Percentiles rank a stretch among this genome's conserved stretches.
These are phyloP conservation scores for Rhabdornis inornatus DNA, from an alignment of 2,113 vertebrate genomes.

Conservation along the genomic window DNA sequence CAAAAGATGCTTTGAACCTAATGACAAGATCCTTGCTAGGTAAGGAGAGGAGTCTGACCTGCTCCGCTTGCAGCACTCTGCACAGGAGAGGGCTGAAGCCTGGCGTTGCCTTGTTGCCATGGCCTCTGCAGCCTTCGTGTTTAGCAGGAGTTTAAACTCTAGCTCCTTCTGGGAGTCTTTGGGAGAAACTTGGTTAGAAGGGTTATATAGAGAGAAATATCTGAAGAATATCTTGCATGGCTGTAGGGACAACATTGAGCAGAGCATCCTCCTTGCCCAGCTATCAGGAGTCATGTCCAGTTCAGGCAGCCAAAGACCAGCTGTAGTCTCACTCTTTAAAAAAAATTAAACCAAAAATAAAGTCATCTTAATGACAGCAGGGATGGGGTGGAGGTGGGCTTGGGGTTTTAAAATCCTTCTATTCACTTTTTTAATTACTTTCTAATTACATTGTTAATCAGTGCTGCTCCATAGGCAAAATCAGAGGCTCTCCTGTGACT, in stretches of 20 bases:
- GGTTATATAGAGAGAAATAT: neutral
- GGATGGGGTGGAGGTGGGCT: neutral
- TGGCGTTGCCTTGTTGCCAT: rapidly evolving
- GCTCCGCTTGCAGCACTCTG: neutral
- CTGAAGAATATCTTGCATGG: neutral
- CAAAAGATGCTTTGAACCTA: neutral
- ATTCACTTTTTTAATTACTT: too few species aligned
- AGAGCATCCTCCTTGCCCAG: neutral
- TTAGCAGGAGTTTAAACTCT: neutral
- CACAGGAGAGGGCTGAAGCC: neutral
- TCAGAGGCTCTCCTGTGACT: neutral
- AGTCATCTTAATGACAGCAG: neutral
- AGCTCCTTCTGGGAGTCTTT: neutral
- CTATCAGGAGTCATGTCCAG: neutral
- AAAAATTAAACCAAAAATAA: neutral
- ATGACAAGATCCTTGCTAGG: neutral
- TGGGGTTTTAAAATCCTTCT: neutral
- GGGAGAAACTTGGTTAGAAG: neutral
- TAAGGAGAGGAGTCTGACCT: neutral
- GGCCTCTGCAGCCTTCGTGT: neutral
- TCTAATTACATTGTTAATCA: neutral
- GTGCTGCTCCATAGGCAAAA: neutral
- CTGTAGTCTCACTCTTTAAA: neutral
- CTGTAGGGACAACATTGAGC: rapidly evolving
- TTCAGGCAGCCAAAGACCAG: neutral